A percentile compares a stretch with the other conserved stretches of the same genome.
Conservation (phyloP, 2,797 vertebrate species). For the Trachurus trachurus region DNA sequence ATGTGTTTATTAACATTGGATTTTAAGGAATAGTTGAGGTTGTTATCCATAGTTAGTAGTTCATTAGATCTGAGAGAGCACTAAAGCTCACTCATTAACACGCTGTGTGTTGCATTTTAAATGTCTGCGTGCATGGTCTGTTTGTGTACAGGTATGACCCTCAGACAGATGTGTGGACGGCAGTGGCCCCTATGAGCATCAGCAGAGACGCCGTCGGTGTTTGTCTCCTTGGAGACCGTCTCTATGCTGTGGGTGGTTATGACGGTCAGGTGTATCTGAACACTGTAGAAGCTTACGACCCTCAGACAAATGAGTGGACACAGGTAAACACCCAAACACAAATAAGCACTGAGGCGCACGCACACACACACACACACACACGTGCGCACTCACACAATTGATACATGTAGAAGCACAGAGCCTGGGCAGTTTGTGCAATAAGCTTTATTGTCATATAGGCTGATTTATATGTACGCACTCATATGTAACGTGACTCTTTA, state of each 20-base stretch:
- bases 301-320: constrained; percentile 98
- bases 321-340: constrained; percentile 85
- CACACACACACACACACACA: neutral
- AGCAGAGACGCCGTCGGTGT: constrained; percentile 98
- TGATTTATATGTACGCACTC: neutral
- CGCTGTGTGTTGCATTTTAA: neutral
- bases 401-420: neutral
- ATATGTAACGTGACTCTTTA: neutral
- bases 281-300: constrained; percentile 97
- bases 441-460: neutral
- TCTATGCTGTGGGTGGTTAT: constrained; percentile 97
- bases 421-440: neutral
- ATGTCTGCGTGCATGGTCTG: constrained; percentile 9
- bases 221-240: constrained; percentile 94
- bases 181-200: constrained; percentile 97
- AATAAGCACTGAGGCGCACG: neutral
- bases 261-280: constrained; percentile 97
- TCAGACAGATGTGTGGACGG: constrained; percentile 97
- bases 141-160: constrained; percentile 92
- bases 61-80: no score
- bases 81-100: neutral
- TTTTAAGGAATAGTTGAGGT: no score
- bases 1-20: neutral
- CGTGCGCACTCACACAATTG: neutral
- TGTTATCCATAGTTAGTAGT: no score